Conservation (phyloP, 1,140 invertebrate species). For the Mylabris phalerata region DNA sequence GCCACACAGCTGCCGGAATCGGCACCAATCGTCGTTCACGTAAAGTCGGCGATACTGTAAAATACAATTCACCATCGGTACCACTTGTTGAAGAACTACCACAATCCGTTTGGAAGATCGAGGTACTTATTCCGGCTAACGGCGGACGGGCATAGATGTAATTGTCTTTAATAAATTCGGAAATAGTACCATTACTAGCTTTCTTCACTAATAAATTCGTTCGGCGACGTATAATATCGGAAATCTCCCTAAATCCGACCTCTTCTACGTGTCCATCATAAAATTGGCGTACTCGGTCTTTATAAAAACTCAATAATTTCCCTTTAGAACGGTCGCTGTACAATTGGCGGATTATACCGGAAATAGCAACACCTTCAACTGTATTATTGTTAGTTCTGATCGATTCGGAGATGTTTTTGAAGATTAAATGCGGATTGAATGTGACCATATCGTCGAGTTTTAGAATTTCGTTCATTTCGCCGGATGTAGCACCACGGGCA, state of each 20-base stretch:
- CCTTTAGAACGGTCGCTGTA: conserved; percentile 72
- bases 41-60: conserved; percentile 70
- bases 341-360: conserved; percentile 70
- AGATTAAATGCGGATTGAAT: conserved; percentile 79
- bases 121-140: conserved; percentile 68
- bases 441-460: conserved; percentile 79
- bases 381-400: conserved; percentile 50
- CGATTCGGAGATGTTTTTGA: conserved; percentile 75
- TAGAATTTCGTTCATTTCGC: conserved; percentile 81
- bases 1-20: conserved; percentile 72
- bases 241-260: conserved; percentile 70
- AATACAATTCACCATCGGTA: conserved; percentile 76
- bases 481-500: conserved; percentile 76
- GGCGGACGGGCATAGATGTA: conserved; percentile 63
- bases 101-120: conserved; percentile 77
- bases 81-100: conserved; percentile 59
- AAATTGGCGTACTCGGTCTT: conserved; percentile 75
- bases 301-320: conserved; percentile 74
- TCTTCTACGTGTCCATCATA: conserved; percentile 80
- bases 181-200: conserved; percentile 67
- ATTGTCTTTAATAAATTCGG: conserved; percentile 67
- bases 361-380: conserved; percentile 35
- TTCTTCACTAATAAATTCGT: conserved; percentile 73
- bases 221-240: conserved; percentile 64
- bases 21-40: conserved; percentile 70